Evolutionary conservation across 2,113 vertebrate genomes (phyloP).

Genomic region (Gallinago media): DNA sequence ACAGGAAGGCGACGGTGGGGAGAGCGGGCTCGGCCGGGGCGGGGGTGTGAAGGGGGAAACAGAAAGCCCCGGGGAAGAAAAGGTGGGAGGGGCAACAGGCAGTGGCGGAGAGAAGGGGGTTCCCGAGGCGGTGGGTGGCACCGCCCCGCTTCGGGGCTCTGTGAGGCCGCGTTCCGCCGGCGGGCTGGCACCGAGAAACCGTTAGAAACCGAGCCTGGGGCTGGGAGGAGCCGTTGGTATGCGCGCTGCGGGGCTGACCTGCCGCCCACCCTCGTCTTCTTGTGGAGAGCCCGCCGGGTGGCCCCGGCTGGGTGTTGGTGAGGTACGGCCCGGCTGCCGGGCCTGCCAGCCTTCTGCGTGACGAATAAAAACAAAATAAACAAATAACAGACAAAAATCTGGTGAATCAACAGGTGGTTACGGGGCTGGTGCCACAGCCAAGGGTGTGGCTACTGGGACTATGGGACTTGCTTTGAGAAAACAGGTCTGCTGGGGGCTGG

Average conservation of each 20-base stretch:
- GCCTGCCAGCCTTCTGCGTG: not conserved
- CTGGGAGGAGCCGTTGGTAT: accelerated
- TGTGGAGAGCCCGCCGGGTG: not conserved
- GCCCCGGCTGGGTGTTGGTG: accelerated
- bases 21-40: not conserved
- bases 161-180: not conserved
- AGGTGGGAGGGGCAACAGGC: not conserved
- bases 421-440: not conserved
- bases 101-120: not conserved
- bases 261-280: not conserved
- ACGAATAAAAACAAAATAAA: not conserved
- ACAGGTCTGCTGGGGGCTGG: not conserved
- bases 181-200: not conserved
- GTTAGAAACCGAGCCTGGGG: no score
- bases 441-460: not conserved
- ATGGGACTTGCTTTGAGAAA: not conserved
- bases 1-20: not conserved
- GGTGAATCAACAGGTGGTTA: not conserved
- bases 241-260: accelerated
- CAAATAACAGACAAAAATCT: not conserved
- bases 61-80: not conserved
- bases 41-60: not conserved
- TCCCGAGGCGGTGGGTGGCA: accelerated
- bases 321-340: not conserved
- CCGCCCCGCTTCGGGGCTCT: accelerated